A percentile compares a stretch with the other conserved stretches of the same genome.
phyloP scores from a whole-genome alignment of 1,140 invertebrate genomes.

The Caenorhabditis briggsae region DNA sequence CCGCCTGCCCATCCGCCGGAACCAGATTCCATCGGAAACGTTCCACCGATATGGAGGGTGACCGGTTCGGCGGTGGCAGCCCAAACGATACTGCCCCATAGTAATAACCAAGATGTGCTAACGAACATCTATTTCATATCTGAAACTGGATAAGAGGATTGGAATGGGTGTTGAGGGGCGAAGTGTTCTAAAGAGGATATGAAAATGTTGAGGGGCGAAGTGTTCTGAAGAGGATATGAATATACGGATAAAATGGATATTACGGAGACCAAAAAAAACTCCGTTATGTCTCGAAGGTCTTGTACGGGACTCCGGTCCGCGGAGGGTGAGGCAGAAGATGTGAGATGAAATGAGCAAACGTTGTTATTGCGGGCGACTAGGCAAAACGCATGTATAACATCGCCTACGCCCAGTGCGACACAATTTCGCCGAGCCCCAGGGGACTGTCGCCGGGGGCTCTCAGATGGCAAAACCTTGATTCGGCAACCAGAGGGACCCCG shows the following conservation, averaged over 20 bases:
- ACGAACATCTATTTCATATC: slow-evolving; percentile 55
- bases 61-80: slow-evolving; percentile 45
- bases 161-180: background rate
- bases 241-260: background rate
- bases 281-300: slow-evolving; percentile 19
- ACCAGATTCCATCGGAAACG: slow-evolving; percentile 97
- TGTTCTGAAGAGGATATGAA: background rate
- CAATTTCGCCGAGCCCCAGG: slow-evolving; percentile 3
- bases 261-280: background rate
- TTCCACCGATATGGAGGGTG: slow-evolving; percentile 91
- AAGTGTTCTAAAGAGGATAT: background rate
- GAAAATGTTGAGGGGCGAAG: background rate
- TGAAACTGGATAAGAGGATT: background rate
- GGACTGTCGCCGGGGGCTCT: slow-evolving; percentile 6
- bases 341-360: slow-evolving; percentile 41
- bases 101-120: slow-evolving; percentile 53
- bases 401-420: slow-evolving; percentile 36
- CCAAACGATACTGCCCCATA: slow-evolving; percentile 48
- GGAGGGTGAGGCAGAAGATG: background rate
- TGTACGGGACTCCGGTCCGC: background rate
- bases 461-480: slow-evolving; percentile 53
- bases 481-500: slow-evolving; percentile 1
- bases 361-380: slow-evolving; percentile 47
- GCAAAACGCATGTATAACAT: slow-evolving; percentile 51
- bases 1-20: slow-evolving; percentile 84